Conservation (phyloP, 1,140 invertebrate genomes). For the Charaxes varanes region DNA sequence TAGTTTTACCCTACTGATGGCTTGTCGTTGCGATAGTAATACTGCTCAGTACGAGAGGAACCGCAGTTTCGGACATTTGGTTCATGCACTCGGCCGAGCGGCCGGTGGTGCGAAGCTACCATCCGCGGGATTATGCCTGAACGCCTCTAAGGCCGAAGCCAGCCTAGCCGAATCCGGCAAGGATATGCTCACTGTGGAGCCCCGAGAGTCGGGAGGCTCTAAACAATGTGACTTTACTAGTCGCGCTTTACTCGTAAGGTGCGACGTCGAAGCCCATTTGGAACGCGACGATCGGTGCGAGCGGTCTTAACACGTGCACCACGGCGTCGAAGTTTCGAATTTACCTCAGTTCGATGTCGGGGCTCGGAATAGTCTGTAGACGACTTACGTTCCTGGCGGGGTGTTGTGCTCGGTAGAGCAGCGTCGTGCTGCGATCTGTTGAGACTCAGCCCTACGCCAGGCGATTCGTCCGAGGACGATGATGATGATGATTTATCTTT, state of each 20-base stretch:
- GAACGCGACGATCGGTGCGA: slow-evolving; percentile 72
- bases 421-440: slow-evolving; percentile 74
- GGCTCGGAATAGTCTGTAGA: slow-evolving; percentile 78
- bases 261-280: slow-evolving; percentile 88
- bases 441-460: slow-evolving; percentile 73
- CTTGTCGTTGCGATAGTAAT: slow-evolving; percentile 75
- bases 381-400: slow-evolving; percentile 76
- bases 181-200: too few relatives aligned
- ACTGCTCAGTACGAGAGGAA: slow-evolving; percentile 78
- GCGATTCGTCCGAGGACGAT: too few relatives aligned
- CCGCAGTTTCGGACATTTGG: slow-evolving; percentile 84
- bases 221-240: too few relatives aligned
- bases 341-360: slow-evolving; percentile 75
- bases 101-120: slow-evolving; percentile 80
- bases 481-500: too few relatives aligned
- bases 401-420: slow-evolving; percentile 78
- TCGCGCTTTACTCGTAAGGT: too few relatives aligned
- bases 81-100: slow-evolving; percentile 80
- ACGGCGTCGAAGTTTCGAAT: slow-evolving; percentile 38
- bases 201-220: too few relatives aligned
- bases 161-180: too few relatives aligned
- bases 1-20: slow-evolving; percentile 80
- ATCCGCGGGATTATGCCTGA: slow-evolving; percentile 3
- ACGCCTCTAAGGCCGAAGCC: too few relatives aligned
- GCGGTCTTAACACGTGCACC: slow-evolving; percentile 61